These are phyloP conservation scores for Diceros bicornis DNA, from an alignment of 2,797 vertebrate species.

Conservation along the genomic window DNA sequence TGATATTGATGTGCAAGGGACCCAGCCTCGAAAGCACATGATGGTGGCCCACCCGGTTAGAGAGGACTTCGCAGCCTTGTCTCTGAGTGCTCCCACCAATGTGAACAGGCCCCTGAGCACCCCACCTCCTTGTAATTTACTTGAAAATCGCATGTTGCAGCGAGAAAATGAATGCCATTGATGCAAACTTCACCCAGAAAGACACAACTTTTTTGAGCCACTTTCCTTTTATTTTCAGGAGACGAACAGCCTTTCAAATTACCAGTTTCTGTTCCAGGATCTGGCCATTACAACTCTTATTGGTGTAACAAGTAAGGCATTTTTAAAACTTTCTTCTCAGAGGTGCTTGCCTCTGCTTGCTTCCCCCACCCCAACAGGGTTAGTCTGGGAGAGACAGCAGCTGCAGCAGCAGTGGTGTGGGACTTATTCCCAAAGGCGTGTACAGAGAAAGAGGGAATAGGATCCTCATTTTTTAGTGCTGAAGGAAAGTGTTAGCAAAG, in stretches of 20 bases:
- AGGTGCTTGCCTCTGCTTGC: neutral
- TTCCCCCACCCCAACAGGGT: neutral
- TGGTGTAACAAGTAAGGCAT: constrained; percentile 91
- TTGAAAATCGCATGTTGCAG: neutral
- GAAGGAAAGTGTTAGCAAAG: neutral
- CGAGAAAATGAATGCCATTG: neutral
- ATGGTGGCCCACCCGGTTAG: neutral
- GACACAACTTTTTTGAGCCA: neutral
- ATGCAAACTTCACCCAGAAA: neutral
- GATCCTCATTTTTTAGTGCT: neutral
- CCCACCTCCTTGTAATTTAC: neutral
- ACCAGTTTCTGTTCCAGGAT: constrained; percentile 93
- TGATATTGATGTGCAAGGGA: too few relatives aligned
- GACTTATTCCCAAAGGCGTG: neutral
- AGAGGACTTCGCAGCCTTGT: neutral
- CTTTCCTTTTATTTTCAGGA: constrained; percentile 88
- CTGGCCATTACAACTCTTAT: constrained; percentile 91
- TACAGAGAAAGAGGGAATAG: neutral
- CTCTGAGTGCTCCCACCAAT: neutral
- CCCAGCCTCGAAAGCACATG: neutral
- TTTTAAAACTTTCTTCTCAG: constrained; percentile 18
- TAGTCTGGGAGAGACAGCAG: neutral
- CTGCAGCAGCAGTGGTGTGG: neutral
- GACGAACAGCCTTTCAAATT: constrained; percentile 90
- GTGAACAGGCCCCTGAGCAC: rapidly evolving